Evolutionary conservation across 2,113 vertebrate genomes (phyloP), one percentile per base, ranked within the genome.

Genomic region (Otis tarda): DNA sequence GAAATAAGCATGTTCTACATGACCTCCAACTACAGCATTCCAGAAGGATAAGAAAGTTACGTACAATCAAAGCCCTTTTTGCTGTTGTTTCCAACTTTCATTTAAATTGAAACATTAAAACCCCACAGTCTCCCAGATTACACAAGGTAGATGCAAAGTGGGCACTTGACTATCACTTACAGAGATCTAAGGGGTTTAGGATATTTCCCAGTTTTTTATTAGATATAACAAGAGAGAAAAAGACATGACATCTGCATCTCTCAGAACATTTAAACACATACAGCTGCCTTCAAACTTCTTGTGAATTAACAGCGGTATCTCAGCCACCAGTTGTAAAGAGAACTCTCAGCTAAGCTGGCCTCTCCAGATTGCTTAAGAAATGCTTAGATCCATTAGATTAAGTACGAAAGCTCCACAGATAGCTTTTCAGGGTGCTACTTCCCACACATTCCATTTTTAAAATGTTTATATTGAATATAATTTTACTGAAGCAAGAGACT

Each of bases 321-420:
- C 12, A 28, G 55, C 31, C n/a, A 75, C 53, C 83, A 83, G 47
- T 9, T 73, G 12, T 39, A 73, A 73, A 73, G 31, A 69, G 81
- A n/a, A 28, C 57, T 76, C 50, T 85, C 50, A 63, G 45, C 37
- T 45, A 80, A 86, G 45, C 12, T 53, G 56, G 43, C 19, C 79
- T 86, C 88, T 92, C n/a, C 77, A 75, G 69, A 59, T 52, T 78
- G 89, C 73, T 95, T n/a, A 65, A 75, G 64, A 81, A 91, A 90
- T 49, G 12, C 60, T 59, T 23, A 31, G 24, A 61, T 86, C 47
- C 33, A 52, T 88, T 52, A 91, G 59, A 30, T 76, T 39, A 70
- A 77, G 50, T n/a, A 64, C 3, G 10, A 82, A 86, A 74, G 30
- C 37, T 81, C 16, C 1, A 1, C 2, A 2, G 28, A 37, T 28